These are phyloP conservation scores for Nesometra sesokonis DNA, from an alignment of 35 echinoderm and acorn worm genomes.

Conservation along the genomic window DNA sequence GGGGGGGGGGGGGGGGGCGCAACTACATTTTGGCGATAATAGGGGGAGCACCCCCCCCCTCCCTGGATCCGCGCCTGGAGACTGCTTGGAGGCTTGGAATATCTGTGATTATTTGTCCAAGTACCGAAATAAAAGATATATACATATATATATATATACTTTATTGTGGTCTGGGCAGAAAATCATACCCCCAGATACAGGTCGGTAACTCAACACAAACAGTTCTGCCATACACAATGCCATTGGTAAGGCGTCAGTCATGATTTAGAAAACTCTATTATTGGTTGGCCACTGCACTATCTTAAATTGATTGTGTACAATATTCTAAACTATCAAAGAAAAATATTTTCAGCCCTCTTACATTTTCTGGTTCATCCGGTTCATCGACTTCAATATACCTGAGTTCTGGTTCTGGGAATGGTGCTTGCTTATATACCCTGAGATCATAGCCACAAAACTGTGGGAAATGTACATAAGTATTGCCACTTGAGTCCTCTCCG, in stretches of 20 bases:
- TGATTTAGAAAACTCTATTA: neutral
- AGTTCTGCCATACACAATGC: no score
- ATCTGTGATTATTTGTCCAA: no score
- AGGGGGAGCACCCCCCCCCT: no score
- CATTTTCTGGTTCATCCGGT: neutral
- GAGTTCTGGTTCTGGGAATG: conserved; percentile 22
- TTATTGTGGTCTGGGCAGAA: no score
- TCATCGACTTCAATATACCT: conserved; percentile 24
- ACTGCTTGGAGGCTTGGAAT: no score
- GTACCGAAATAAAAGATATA: no score
- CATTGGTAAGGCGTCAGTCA: neutral
- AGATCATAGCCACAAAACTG: conserved; percentile 56
- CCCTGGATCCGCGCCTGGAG: no score
- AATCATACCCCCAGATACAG: no score
- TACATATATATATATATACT: no score
- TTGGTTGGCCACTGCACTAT: neutral
- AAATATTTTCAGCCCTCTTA: neutral
- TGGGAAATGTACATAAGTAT: conserved; percentile 58
- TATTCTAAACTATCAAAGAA: neutral
- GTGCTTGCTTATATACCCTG: conserved; percentile 49
- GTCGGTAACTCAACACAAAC: no score
- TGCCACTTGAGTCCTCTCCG: conserved; percentile 35
- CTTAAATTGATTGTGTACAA: neutral
- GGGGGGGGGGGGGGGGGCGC: no score
- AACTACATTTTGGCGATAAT: no score